Base-by-base conservation (phyloP, 2,113 vertebrate genomes). In the Hippoglossus stenolepis region DNA sequence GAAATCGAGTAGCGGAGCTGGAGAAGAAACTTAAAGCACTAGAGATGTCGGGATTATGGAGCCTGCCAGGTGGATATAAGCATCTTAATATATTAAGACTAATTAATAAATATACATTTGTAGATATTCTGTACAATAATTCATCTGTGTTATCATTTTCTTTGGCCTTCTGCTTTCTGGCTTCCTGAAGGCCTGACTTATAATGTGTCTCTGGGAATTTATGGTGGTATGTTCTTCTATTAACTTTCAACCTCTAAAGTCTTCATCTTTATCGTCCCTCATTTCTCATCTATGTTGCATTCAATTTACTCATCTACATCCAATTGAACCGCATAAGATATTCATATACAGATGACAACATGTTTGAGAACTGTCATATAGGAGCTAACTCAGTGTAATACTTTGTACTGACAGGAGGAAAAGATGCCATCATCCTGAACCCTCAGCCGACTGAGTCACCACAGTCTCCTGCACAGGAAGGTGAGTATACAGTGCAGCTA, bases 21-120 rank as follows among this genome's bases (percentile, higher is more conserved):
- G 98, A 99, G 87, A 98, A 96, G 87, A 99, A 99, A 81, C 90
- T 99, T 61, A 96, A 97, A 93, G 96, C 96, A 23, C 89, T 99
- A 85, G 98, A 99, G 93, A 95, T 97, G 24, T 97, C 98, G 79
- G 98, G 98, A 67, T 93, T 99, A 80, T 99, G 98, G 98, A 98
- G 97, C 92, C 96, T 99, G 61, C 98, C 98, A 94, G 98, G 98
- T 99, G 84, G 85, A 92, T 47, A 66, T 11, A 49, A 26, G 18
- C 38, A 7, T 64, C 24, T 67, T 45, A 31, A 31, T 31, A 31
- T 14, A 61, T 72, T 38, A 4, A n/a, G 12, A 24, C 21, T 47
- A 45, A 47, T 5, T 69, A 14, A 51, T 1, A 0, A 61, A 24
- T 43, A 18, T 64, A 24, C 62, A 9, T 49, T 8, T n/a, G 40